Percentiles rank a stretch among this genome's conserved stretches.
phyloP scores from a whole-genome alignment of 2,797 vertebrate genomes.

The Pteropus rufus region DNA sequence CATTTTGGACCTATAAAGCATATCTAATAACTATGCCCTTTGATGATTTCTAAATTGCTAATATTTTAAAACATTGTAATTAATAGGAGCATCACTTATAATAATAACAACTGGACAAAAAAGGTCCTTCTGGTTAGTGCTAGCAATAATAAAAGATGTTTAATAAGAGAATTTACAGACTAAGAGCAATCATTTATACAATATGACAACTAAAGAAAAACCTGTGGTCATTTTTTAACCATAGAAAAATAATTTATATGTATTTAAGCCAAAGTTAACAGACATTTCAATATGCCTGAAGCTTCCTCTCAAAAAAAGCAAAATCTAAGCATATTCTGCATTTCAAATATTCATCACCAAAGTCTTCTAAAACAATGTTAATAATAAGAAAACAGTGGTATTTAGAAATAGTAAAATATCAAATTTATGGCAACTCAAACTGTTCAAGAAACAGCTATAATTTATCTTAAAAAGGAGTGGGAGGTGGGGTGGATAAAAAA shows the following conservation, averaged over 20 bases:
- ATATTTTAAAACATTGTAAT: conserved; percentile 39
- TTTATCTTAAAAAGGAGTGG: neutral
- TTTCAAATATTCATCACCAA: conserved; percentile 9
- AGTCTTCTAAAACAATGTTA: conserved; percentile 25
- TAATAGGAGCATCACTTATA: neutral
- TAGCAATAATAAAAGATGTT: conserved; percentile 25
- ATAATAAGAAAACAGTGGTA: neutral
- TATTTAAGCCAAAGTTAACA: conserved; percentile 24
- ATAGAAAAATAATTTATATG: conserved; percentile 46
- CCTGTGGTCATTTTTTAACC: neutral
- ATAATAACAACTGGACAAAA: conserved; percentile 1
- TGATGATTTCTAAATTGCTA: conserved; percentile 19
- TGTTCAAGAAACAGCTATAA: conserved; percentile 11
- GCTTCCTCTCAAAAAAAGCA: neutral
- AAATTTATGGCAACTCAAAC: neutral
- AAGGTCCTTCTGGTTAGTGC: neutral
- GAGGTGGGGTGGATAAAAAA: neutral
- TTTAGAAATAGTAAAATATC: conserved; percentile 3
- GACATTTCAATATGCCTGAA: neutral
- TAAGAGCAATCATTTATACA: neutral
- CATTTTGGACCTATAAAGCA: neutral
- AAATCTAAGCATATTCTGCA: neutral
- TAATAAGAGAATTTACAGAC: neutral
- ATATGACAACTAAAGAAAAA: conserved; percentile 7
- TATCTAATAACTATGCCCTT: neutral